Conservation (phyloP, 2,113 vertebrate genomes). For the Leucopsar rothschildi region DNA sequence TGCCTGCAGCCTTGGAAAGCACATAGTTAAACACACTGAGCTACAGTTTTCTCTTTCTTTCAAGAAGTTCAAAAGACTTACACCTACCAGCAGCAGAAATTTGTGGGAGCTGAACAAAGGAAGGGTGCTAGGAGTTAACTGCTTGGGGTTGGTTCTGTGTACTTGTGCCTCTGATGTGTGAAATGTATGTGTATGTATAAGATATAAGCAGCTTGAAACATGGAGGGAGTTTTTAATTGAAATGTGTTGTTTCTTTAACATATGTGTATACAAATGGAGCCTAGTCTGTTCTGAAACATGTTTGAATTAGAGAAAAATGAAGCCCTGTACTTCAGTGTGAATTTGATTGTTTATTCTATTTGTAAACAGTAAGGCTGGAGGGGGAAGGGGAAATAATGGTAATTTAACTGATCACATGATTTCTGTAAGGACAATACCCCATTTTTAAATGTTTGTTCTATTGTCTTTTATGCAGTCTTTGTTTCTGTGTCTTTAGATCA, state of each 20-base stretch:
- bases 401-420: neutral
- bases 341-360: neutral
- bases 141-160: neutral
- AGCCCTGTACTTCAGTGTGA: neutral
- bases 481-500: neutral
- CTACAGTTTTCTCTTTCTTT: constrained; percentile 17
- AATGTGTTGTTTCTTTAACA: neutral
- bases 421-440: neutral
- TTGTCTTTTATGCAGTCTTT: neutral
- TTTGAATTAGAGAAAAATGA: neutral
- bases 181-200: neutral
- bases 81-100: constrained; percentile 55
- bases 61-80: constrained; percentile 43
- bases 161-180: neutral
- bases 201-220: neutral
- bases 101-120: constrained; percentile 46
- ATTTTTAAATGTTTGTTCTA: neutral
- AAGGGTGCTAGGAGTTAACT: constrained; percentile 27
- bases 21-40: neutral
- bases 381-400: neutral
- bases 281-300: neutral
- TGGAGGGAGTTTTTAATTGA: neutral
- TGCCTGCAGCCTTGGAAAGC: neutral
- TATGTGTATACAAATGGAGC: neutral
- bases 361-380: neutral